Evolutionary conservation across 23 tunicate species (phyloP).

Genomic region (Styela plicata): DNA sequence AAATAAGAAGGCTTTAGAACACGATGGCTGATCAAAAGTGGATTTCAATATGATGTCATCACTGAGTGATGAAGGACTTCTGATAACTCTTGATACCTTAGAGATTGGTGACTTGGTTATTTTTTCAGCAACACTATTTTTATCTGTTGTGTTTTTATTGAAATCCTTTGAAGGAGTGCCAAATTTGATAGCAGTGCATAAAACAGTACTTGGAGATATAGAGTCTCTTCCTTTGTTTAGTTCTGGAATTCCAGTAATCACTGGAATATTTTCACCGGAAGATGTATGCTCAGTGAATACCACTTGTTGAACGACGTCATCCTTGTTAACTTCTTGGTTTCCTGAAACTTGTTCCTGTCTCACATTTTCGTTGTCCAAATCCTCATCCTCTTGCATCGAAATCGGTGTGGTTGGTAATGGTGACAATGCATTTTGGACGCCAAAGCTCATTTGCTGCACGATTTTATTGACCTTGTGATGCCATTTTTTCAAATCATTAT

Average conservation of each 20-base stretch:
- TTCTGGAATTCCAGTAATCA: neutral
- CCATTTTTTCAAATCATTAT: neutral
- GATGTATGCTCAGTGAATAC: neutral
- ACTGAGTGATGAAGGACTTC: neutral
- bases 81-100: neutral
- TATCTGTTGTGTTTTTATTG: neutral
- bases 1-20: neutral
- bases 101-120: no score
- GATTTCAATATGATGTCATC: neutral
- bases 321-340: neutral
- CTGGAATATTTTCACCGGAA: neutral
- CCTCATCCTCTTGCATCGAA: neutral
- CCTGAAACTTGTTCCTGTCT: neutral
- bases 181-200: slow-evolving; percentile 80
- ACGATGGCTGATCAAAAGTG: neutral
- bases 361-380: neutral
- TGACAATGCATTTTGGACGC: neutral
- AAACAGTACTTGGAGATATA: slow-evolving; percentile 66
- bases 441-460: neutral
- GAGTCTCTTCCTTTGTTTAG: slow-evolving; percentile 17
- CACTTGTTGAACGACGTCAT: neutral
- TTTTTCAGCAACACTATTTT: neutral
- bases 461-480: neutral
- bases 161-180: neutral
- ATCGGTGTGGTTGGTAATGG: neutral